These are phyloP conservation scores for Trichoplusia ni DNA, from an alignment of 1,140 invertebrate species.

Conservation along the genomic window DNA sequence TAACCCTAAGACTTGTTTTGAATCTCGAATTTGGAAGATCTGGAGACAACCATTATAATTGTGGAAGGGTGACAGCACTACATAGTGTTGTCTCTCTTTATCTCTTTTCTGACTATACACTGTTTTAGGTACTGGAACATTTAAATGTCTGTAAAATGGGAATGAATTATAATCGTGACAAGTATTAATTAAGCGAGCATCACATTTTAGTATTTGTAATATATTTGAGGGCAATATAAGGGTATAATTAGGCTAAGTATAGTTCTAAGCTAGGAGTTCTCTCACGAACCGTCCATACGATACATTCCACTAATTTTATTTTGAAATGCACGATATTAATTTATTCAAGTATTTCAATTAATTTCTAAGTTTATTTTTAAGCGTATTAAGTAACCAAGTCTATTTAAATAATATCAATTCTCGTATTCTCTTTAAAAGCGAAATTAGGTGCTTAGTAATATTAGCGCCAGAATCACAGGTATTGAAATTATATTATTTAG, in stretches of 20 bases:
- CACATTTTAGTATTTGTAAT: not conserved
- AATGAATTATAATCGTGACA: not conserved
- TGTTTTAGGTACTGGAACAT: no score
- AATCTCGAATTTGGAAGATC: no score
- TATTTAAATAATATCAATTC: not conserved
- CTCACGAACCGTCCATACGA: constrained; percentile 54
- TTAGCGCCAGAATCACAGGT: not conserved
- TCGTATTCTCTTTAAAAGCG: not conserved
- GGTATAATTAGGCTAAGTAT: not conserved
- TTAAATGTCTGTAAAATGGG: no score
- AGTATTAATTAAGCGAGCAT: not conserved
- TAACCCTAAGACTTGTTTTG: no score
- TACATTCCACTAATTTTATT: constrained; percentile 57
- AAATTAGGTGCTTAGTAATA: not conserved
- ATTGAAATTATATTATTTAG: not conserved
- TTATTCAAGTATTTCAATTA: no score
- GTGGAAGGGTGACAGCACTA: no score
- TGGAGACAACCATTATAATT: no score
- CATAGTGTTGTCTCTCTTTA: no score
- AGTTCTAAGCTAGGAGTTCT: no score
- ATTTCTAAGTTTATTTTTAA: no score
- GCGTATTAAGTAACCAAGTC: not conserved
- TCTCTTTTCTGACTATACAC: no score
- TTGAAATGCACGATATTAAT: not conserved
- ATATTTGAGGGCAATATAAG: not conserved